Evolutionary conservation across 2,113 vertebrate genomes (phyloP), one percentile per base, ranked within the genome.

Genomic region (Arenaria interpres): DNA sequence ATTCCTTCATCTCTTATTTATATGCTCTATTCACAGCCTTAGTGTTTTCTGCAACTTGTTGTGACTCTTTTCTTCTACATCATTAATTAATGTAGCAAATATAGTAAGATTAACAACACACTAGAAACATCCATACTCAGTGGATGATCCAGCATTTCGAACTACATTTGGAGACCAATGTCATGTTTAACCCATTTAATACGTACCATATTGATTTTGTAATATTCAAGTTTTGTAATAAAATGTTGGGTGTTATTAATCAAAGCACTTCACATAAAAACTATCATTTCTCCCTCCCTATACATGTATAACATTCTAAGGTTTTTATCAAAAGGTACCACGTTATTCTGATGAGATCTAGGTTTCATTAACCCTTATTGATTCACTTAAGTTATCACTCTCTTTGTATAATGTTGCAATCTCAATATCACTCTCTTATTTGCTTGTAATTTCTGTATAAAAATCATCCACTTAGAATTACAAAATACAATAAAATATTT

Each of bases 321-420:
- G 41, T 80, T 93, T 92, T 90, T 33, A 72, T 87, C 68, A 91
- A 87, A 77, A 95, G 13, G 56, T 63, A 89, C 22, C 28, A 76
- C 74, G 56, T 74, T 74, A 69, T 68, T 93, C 54, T 86, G 50
- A 66, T 79, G 66, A 91, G 57, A 90, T 93, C 54, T 67, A 89
- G 19, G 37, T 90, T 90, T 94, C 82, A 90, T 94, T 93, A 94
- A 90, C 77, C 74, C 21, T 68, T 89, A 84, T 74, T 95, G 90
- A 96, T 77, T 63, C 23, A 18, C 18, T 90, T 80, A 88, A 95
- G 92, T 88, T 73, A 20, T 80, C 51, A 54, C 25, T 89, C 41
- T 73, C 32, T 27, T 91, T 60, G 67, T 62, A 94, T 94, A 71
- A 96, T 63, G 51, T 63, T 87, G 27, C 11, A 53, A 48, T 83